Percentiles rank a stretch among this genome's conserved stretches.
These are phyloP conservation scores for Arctopsyche grandis DNA, from an alignment of 1,140 invertebrate genomes.

Conservation along the genomic window DNA sequence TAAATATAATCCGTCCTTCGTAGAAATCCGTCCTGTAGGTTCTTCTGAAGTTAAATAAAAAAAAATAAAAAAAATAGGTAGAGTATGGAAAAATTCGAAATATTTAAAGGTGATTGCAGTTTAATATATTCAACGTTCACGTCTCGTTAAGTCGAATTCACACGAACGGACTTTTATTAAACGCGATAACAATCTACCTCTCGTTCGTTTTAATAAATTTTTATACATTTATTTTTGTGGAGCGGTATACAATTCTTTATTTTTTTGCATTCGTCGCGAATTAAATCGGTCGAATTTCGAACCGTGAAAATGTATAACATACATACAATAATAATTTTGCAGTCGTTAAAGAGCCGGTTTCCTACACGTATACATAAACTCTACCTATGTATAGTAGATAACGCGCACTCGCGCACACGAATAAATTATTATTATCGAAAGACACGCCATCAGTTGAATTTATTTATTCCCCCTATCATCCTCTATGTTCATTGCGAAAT, in stretches of 20 bases:
- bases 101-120: constrained; percentile 29
- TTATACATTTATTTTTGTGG: constrained; percentile 4
- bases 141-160: constrained; percentile 47
- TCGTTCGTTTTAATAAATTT: constrained; percentile 19
- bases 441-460: too few relatives aligned
- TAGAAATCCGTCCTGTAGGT: background rate
- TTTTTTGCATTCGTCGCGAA: background rate
- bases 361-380: background rate
- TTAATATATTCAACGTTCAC: constrained; percentile 49
- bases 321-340: too few relatives aligned
- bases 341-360: background rate
- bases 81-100: constrained; percentile 9
- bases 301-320: too few relatives aligned
- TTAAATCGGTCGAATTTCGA: background rate
- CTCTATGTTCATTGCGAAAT: too few relatives aligned
- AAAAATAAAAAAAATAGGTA: constrained; percentile 36
- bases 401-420: background rate
- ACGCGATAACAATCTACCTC: constrained; percentile 44
- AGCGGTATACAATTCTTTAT: constrained; percentile 4
- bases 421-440: background rate
- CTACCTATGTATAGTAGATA: background rate
- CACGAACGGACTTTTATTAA: constrained; percentile 48
- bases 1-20: constrained; percentile 7
- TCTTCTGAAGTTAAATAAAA: background rate
- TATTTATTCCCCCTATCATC: too few relatives aligned